Conservation (phyloP, 2,888 invertebrate species). For the Malacosoma neustria region DNA sequence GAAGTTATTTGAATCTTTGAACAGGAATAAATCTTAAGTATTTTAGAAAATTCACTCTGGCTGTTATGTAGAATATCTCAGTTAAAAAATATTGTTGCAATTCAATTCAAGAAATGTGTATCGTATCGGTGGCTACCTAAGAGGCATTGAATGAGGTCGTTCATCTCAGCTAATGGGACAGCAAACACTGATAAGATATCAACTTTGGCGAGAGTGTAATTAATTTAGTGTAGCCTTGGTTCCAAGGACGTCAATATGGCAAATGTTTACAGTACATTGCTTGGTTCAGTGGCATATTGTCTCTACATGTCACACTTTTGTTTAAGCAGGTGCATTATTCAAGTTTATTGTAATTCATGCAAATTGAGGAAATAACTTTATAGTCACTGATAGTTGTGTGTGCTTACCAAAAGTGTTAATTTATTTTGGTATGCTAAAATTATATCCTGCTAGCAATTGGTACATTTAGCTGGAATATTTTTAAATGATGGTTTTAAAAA, state of each 20-base stretch:
- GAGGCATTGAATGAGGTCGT: background rate
- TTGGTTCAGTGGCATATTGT: background rate
- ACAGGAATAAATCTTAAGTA: no score
- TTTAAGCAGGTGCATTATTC: background rate
- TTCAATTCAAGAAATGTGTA: no score
- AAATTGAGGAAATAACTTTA: background rate
- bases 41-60: no score
- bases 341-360: background rate
- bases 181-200: background rate
- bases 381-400: background rate
- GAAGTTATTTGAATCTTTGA: no score
- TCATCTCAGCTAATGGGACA: background rate
- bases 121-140: no score
- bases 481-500: no score
- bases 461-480: no score
- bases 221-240: background rate
- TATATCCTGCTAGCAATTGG: no score
- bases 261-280: background rate
- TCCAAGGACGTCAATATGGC: background rate
- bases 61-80: no score
- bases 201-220: background rate
- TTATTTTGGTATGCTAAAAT: no score
- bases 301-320: background rate
- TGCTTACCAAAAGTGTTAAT: no score
- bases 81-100: no score